Percentiles rank a stretch among this genome's conserved stretches.
These are phyloP conservation scores for Seriola rivoliana DNA, from an alignment of 2,113 vertebrate genomes.

Conservation along the genomic window DNA sequence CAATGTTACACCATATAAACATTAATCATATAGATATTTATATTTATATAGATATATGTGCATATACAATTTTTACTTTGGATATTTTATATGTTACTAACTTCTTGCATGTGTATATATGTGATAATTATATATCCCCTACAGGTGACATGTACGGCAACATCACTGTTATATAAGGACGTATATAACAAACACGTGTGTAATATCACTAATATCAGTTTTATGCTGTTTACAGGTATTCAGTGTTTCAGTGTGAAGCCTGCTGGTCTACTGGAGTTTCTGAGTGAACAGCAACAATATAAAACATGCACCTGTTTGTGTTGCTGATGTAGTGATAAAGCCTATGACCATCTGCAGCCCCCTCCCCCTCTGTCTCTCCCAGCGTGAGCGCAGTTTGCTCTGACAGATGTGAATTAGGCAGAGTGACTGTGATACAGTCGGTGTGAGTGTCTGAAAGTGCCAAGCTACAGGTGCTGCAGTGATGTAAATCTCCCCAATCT, in stretches of 20 bases:
- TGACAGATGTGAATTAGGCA: constrained; percentile 17
- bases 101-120: too few species aligned
- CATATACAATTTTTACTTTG: too few species aligned
- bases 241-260: background rate
- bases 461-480: constrained; percentile 30
- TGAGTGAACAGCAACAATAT: constrained; percentile 4
- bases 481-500: constrained; percentile 52
- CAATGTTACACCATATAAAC: too few species aligned
- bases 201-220: too few species aligned
- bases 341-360: constrained; percentile 30
- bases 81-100: too few species aligned
- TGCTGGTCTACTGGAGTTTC: background rate
- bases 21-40: too few species aligned
- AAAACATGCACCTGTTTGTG: constrained; percentile 10
- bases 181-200: too few species aligned
- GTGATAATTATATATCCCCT: too few species aligned
- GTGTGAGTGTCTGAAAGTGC: constrained; percentile 32
- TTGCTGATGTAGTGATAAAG: constrained; percentile 23
- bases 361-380: background rate
- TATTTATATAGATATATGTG: too few species aligned
- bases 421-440: constrained; percentile 15
- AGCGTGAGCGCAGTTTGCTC: background rate
- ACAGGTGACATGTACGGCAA: too few species aligned
- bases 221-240: background rate
- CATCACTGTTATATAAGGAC: too few species aligned